Base-by-base conservation (phyloP, 2,888 invertebrate species). In the Drosophila kanekoi region DNA sequence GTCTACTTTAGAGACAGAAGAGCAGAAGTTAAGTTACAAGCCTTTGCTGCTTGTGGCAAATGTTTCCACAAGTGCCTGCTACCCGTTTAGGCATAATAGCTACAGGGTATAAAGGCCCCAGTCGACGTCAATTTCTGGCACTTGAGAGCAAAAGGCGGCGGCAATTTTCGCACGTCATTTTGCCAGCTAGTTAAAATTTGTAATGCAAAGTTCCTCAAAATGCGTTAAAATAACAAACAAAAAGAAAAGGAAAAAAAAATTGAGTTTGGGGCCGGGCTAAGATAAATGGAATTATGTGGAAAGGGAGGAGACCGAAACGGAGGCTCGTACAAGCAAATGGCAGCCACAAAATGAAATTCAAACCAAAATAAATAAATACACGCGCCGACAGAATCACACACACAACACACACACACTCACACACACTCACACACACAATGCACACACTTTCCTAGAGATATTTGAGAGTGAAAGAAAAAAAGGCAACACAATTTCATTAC, bases 291-390 rank as follows among this genome's bases (percentile, higher is more conserved):
- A 63, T 47, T 54, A 56, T 66, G 20, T 14, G 44, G 13, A 16
- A 6, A 3, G n/a, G 14, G 43, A 4, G 9, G 40, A 18, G 37
- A 51, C 37, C 11, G 38, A 56, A 67, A 18, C n/a, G 59, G 23
- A 18, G 38, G 38, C 28, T 54, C 14, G 23, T 60, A 52, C 44
- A 72, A 63, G 61, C 37, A 59, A 72, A 71, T 58, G 73, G 63
- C 70, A 78, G 78, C 84, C 85, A 68, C 82, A 84, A 80, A 80
- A 81, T 85, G 80, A 87, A 87, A 85, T 75, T 80, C 85, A 79
- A 85, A 51, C 49, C 63, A 61, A 63, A 63, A 80, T 85, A 85
- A 84, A 84, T 78, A 85, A 79, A 84, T 72, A 77, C 69, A 73
- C 72, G 69, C 77, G 70, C 68, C 53, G 20, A 33, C 43, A 61